Base-by-base conservation (phyloP, 53 echinoderm and acorn worm species). In the Paracentrotus lividus region DNA sequence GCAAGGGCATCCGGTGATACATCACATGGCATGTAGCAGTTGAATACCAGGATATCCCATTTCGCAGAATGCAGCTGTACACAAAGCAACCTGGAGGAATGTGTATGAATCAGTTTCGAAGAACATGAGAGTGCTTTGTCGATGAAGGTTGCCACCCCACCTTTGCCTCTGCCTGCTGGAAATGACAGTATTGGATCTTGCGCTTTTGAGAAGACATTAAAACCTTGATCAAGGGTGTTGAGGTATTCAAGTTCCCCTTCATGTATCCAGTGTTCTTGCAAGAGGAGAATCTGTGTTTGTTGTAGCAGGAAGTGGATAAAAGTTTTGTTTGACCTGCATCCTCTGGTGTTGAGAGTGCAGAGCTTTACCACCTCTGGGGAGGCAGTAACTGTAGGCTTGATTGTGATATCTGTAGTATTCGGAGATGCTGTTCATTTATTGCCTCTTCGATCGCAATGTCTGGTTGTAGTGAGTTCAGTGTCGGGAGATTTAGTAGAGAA, bases 1-100 rank as follows among this genome's bases (percentile, higher is more conserved):
- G 18, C 69, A 69, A 69, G 29, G 14, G 69, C 69, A 69, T 69
- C 32, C 14, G 69, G 69, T 32, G 69, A 69, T 31, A 8, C 14
- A 34, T 69, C 69, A 69, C 69, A 69, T 8, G 69, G 69, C 69
- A 69, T 69, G 14, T 69, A 69, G 14, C 69, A 69, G 69, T 69
- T 69, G 69, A 69, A 69, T 8, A 69, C 2, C 8, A 69, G 5
- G 69, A 69, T 34, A 31, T 69, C 36, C 5, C 36, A 34, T 32
- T 8, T 2, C 14, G 9, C 1, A 31, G 33, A 34, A 32, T 69
- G 69, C 33, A 69, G n/a, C n/a, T n/a, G n/a, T n/a, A n/a, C n/a
- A n/a, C n/a, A n/a, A n/a, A n/a, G n/a, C n/a, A n/a, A n/a, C n/a
- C n/a, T n/a, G n/a, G n/a, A n/a, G n/a, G n/a, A n/a, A n/a, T n/a